These are phyloP conservation scores for Meloidogyne hapla DNA, from an alignment of 1,140 invertebrate genomes.

Conservation along the genomic window DNA sequence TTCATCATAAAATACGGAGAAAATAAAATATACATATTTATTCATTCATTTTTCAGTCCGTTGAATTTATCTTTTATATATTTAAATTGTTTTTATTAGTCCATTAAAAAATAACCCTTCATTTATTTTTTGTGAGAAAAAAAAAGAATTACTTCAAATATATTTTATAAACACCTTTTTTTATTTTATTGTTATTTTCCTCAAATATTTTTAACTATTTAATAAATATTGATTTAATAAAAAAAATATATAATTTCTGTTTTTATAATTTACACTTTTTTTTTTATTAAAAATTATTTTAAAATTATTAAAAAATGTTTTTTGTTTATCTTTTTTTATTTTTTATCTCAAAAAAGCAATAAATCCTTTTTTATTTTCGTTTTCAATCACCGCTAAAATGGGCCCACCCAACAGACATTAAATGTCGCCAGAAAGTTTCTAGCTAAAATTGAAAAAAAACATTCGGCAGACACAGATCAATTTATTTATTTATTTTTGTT, in stretches of 20 bases:
- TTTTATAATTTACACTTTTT: neutral
- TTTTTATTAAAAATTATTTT: neutral
- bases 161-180: neutral
- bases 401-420: neutral
- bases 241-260: too few species aligned
- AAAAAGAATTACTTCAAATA: neutral
- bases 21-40: too few species aligned
- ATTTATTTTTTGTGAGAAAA: neutral
- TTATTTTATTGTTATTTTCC: neutral
- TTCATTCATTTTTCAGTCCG: too few species aligned
- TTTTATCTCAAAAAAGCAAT: constrained; percentile 12
- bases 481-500: too few species aligned
- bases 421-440: neutral
- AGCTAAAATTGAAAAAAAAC: neutral
- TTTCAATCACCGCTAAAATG: neutral
- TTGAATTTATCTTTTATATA: neutral
- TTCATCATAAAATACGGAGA: too few species aligned
- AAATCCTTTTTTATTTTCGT: neutral
- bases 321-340: neutral
- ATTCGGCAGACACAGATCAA: too few species aligned
- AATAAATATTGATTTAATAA: too few species aligned
- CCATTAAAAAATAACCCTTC: neutral
- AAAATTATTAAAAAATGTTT: too few species aligned
- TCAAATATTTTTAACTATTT: too few species aligned
- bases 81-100: neutral